phyloP scores from a whole-genome alignment of 1,140 invertebrate genomes.

The Aphaenogaster rudis region DNA sequence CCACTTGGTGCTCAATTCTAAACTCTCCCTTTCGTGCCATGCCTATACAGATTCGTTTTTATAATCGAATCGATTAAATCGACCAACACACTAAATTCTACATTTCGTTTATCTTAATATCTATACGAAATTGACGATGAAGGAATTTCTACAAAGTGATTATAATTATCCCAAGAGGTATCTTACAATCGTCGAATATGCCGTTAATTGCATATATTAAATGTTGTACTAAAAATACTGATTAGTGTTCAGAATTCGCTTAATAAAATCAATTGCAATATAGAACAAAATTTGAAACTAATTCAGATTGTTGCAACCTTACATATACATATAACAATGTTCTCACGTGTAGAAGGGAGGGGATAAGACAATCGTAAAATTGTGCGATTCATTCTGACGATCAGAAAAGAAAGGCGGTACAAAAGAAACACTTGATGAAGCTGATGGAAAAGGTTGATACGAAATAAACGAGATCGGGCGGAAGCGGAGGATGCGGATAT shows the following conservation, averaged over 20 bases:
- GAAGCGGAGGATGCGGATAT: conserved; percentile 75
- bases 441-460: conserved; percentile 64
- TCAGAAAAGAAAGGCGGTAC: conserved; percentile 18
- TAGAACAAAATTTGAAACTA: not conserved
- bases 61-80: conserved; percentile 47
- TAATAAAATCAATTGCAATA: not conserved
- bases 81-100: not conserved
- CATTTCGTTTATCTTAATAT: conserved; percentile 34
- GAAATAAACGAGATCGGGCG: conserved; percentile 70
- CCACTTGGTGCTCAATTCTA: conserved; percentile 67
- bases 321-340: not conserved
- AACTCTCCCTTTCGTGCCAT: conserved; percentile 12
- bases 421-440: conserved; percentile 68
- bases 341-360: not conserved
- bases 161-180: not conserved
- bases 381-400: conserved; percentile 23
- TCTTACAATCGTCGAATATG: not conserved
- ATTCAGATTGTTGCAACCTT: not conserved
- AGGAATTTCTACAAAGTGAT: not conserved
- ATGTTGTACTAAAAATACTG: not conserved
- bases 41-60: conserved; percentile 63
- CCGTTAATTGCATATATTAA: not conserved
- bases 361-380: conserved; percentile 5
- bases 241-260: not conserved
- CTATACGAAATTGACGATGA: not conserved